Base-by-base conservation (phyloP, 2,113 vertebrate species). In the Cacatua alba region DNA sequence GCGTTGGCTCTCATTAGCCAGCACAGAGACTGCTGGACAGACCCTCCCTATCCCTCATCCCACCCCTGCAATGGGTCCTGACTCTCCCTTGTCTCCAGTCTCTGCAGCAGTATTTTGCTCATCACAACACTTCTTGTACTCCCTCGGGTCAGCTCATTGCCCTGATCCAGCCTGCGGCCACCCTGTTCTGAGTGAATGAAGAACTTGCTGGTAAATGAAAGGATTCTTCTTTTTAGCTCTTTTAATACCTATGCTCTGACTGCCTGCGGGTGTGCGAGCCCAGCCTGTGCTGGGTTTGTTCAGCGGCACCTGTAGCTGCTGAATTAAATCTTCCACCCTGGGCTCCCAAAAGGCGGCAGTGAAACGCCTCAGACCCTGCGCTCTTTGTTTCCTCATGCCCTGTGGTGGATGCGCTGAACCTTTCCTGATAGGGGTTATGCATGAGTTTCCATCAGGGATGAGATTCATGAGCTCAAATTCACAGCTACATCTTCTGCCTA, bases 11-110 rank as follows among this genome's bases (percentile, higher is more conserved):
- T 52, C 7, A 0, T 31, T 13, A 72, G 33, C 4, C 76, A 79
- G 41, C 5, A 2, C 44, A 6, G 29, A 11, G 57, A 10, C 70
- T 18, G 51, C 60, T 15, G 55, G 25, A 19, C 7, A 5, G 53
- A 8, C 39, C 67, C 37, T 82, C 7, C 1, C 41, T 29, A 10
- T 21, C 33, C 0, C 20, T 17, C 0, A 0, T 55, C n/a, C 39
- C 68, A 9, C 26, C 53, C 18, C 64, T 28, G 64, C 49, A 28
- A 7, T 59, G 28, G 53, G 51, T 71, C 1, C 0, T 12, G 44
- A 21, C 44, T 26, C 41, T 28, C 17, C 64, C 11, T 3, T 1
- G 6, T 11, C 39, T 12, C 2, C 14, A 6, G 18, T 4, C 3
- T 2, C 11, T 31, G 29, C 5, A 4, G 3, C 33, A 17, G 20